Evolutionary conservation across 2,888 invertebrate genomes (phyloP).

Genomic region (Pherbina coryleti): DNA sequence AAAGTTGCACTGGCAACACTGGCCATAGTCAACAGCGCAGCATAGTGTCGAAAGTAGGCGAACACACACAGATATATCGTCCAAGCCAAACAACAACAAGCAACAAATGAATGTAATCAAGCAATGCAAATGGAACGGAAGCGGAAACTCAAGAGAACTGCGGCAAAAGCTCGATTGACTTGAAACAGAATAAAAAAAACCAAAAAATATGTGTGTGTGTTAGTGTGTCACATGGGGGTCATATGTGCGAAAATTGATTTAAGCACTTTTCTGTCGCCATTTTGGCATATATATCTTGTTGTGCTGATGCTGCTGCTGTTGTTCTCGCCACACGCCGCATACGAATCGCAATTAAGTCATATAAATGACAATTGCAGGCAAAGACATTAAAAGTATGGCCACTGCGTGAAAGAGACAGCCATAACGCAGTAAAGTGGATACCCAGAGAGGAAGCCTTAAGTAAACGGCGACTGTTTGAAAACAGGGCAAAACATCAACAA

Average conservation of each 20-base stretch:
- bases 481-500: background rate
- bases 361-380: constrained; percentile 41
- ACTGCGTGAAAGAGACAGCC: constrained; percentile 17
- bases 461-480: background rate
- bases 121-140: constrained; percentile 35
- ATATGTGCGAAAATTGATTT: constrained; percentile 37
- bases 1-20: constrained; percentile 11
- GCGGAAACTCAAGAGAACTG: constrained; percentile 32
- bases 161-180: constrained; percentile 18
- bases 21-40: background rate
- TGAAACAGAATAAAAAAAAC: background rate
- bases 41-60: constrained; percentile 19
- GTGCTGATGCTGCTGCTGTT: constrained; percentile 20
- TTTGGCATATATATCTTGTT: constrained; percentile 7
- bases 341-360: constrained; percentile 39
- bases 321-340: constrained; percentile 26
- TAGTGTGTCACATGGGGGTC: constrained; percentile 33
- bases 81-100: background rate
- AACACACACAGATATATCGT: background rate
- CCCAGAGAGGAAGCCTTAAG: background rate
- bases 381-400: constrained; percentile 36
- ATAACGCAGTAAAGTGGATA: background rate
- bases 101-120: background rate
- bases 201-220: constrained; percentile 16
- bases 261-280: constrained; percentile 34